Evolutionary conservation across 2,888 invertebrate genomes (phyloP).

Genomic region (Chrysotoxum bicinctum): DNA sequence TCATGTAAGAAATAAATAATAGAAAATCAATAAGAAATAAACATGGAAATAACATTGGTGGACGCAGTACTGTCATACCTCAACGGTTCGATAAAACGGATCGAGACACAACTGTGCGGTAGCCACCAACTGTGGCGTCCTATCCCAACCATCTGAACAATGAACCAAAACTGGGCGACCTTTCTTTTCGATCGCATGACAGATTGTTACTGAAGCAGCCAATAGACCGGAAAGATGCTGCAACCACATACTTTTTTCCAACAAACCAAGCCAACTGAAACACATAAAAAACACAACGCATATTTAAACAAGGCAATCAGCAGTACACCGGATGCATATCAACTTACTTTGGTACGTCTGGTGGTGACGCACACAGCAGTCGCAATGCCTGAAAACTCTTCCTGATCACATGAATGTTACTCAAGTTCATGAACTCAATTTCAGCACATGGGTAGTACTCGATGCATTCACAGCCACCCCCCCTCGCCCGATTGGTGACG

Average conservation of each 20-base stretch:
- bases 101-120: constrained; percentile 95
- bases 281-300: constrained; percentile 36
- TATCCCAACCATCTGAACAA: constrained; percentile 99
- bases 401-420: constrained; percentile 97
- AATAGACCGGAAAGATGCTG: constrained; percentile 93
- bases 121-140: constrained; percentile 98
- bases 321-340: not conserved
- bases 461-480: constrained; percentile 97
- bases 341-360: constrained; percentile 89
- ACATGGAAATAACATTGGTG: not conserved
- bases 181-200: constrained; percentile 90
- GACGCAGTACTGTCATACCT: constrained; percentile 85
- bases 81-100: constrained; percentile 95
- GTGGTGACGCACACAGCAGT: constrained; percentile 88
- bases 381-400: constrained; percentile 95
- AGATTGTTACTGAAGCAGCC: constrained; percentile 90
- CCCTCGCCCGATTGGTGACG: constrained; percentile 96
- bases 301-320: constrained; percentile 36
- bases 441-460: constrained; percentile 98
- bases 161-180: constrained; percentile 96
- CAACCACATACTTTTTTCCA: constrained; percentile 96
- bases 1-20: constrained; percentile 68
- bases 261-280: constrained; percentile 91
- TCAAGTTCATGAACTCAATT: constrained; percentile 98
- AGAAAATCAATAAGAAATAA: not conserved